phyloP scores from a whole-genome alignment of 2,888 invertebrate genomes.

The Drosophila limbata region DNA sequence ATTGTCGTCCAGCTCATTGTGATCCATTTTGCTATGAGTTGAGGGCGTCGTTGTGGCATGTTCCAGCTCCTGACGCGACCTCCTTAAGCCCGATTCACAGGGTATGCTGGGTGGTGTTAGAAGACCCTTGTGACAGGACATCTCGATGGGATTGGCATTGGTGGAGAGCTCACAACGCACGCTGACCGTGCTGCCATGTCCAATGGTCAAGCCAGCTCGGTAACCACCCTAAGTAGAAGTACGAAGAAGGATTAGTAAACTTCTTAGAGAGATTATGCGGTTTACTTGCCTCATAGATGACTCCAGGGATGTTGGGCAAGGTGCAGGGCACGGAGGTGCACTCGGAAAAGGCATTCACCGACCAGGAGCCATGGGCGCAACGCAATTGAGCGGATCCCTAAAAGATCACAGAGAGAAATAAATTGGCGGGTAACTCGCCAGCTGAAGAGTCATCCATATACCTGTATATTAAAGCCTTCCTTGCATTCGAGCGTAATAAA shows the following conservation, averaged over 20 bases:
- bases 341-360: constrained; percentile 90
- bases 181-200: constrained; percentile 92
- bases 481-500: constrained; percentile 91
- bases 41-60: constrained; percentile 50
- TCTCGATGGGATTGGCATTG: constrained; percentile 86
- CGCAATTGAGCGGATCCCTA: constrained; percentile 90
- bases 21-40: constrained; percentile 55
- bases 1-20: constrained; percentile 71
- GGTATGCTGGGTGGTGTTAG: constrained; percentile 83
- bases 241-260: background rate
- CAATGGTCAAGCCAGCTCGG: constrained; percentile 91
- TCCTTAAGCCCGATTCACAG: constrained; percentile 83
- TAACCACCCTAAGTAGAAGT: constrained; percentile 89
- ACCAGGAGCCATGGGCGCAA: constrained; percentile 94
- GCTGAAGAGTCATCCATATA: constrained; percentile 16
- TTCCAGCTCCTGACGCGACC: constrained; percentile 82
- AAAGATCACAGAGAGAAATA: constrained; percentile 19
- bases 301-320: constrained; percentile 82
- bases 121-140: constrained; percentile 83
- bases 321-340: constrained; percentile 88
- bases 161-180: constrained; percentile 88
- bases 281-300: constrained; percentile 82
- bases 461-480: constrained; percentile 87
- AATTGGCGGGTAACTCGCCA: fast-evolving
- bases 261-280: background rate